A percentile compares a stretch with the other conserved stretches of the same genome.
Evolutionary conservation across 2,113 vertebrate genomes (phyloP).

Genomic region (Galbula dea): DNA sequence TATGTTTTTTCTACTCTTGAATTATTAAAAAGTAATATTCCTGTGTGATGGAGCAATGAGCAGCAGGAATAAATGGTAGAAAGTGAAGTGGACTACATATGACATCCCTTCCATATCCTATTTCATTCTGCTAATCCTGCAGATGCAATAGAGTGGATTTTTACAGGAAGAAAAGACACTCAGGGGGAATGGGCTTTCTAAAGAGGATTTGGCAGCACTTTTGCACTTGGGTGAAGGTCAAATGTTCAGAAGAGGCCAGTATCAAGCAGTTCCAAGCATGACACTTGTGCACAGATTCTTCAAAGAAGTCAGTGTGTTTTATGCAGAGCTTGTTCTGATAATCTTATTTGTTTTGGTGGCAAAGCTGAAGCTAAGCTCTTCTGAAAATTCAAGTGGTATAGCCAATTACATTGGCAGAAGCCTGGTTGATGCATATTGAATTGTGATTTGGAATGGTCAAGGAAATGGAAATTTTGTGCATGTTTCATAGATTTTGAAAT

Average conservation of each 20-base stretch:
- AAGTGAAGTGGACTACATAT: not conserved
- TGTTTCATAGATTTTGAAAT: not conserved
- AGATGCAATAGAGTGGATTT: not conserved
- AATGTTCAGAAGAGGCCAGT: not conserved
- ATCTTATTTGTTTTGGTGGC: constrained; percentile 45
- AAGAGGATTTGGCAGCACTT: not conserved
- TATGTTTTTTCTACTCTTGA: not conserved
- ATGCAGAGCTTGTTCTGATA: not conserved
- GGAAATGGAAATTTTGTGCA: not conserved
- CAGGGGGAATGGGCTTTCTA: not conserved
- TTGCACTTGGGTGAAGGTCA: constrained; percentile 4
- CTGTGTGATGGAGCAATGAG: not conserved
- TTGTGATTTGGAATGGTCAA: constrained; percentile 6
- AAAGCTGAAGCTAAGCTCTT: constrained; percentile 17
- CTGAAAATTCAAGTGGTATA: not conserved
- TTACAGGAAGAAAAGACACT: not conserved
- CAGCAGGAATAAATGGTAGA: not conserved
- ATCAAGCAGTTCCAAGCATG: not conserved
- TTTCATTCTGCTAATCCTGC: not conserved
- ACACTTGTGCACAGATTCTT: not conserved
- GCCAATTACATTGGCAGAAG: constrained; percentile 21
- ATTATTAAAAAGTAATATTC: not conserved
- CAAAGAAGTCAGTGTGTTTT: constrained; percentile 6
- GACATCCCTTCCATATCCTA: not conserved
- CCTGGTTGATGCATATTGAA: not conserved